Evolutionary conservation across 2,888 invertebrate species (phyloP).

Genomic region (Alsophila aescularia): DNA sequence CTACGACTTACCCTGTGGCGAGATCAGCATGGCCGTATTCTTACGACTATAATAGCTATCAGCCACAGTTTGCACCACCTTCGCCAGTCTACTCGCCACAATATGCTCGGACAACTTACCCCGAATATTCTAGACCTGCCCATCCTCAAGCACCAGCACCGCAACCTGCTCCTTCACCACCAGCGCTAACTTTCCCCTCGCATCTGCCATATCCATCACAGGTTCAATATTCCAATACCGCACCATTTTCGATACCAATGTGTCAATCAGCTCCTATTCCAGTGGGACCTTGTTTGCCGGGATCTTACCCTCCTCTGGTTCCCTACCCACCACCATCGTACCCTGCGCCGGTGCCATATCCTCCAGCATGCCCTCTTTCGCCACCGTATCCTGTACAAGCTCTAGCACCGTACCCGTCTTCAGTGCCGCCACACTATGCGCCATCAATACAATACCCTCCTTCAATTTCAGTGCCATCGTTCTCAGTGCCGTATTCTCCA

Average conservation of each 20-base stretch:
- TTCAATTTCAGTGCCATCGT: neutral
- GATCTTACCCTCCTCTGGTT: conserved; percentile 9
- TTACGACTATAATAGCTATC: conserved; percentile 35
- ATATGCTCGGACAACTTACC: conserved; percentile 31
- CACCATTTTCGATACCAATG: conserved; percentile 1
- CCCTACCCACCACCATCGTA: conserved; percentile 25
- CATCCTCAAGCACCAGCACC: conserved; percentile 35
- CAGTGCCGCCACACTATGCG: neutral
- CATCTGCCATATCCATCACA: conserved; percentile 17
- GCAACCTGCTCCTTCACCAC: conserved; percentile 14
- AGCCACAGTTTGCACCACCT: conserved; percentile 25
- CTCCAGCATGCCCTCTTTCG: conserved; percentile 16
- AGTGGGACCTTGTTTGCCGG: conserved; percentile 1
- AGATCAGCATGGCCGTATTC: conserved; percentile 42
- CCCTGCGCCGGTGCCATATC: conserved; percentile 28
- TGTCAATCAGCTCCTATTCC: conserved; percentile 9
- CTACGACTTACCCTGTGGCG: conserved; percentile 35
- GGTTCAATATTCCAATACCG: conserved; percentile 6
- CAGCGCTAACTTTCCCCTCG: conserved; percentile 18
- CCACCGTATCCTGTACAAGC: neutral
- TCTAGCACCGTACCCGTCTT: conserved; percentile 1
- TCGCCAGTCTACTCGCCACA: conserved; percentile 37
- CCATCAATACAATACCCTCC: neutral
- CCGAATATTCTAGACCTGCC: conserved; percentile 28
- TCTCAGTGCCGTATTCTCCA: neutral